Percentiles rank a stretch among this genome's conserved stretches.
phyloP scores from a whole-genome alignment of 1,140 invertebrate species.

The Ylistrum balloti region DNA sequence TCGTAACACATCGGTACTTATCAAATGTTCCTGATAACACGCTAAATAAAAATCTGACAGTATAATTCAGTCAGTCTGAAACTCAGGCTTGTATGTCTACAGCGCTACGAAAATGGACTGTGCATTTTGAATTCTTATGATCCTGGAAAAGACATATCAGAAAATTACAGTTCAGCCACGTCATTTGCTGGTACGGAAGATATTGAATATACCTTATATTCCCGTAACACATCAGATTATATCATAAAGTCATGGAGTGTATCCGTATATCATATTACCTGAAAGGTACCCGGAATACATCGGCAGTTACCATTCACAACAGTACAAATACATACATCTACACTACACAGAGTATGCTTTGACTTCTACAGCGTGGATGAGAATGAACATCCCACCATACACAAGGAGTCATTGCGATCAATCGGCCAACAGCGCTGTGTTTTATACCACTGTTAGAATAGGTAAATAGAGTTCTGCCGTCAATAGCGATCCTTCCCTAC shows the following conservation, averaged over 20 bases:
- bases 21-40: background rate
- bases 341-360: background rate
- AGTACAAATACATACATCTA: background rate
- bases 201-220: too few relatives aligned
- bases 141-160: too few relatives aligned
- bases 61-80: too few relatives aligned
- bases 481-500: background rate
- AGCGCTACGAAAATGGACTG: too few relatives aligned
- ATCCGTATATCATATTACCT: background rate
- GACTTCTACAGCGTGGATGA: background rate
- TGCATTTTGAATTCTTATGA: too few relatives aligned
- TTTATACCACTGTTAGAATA: background rate
- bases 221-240: background rate
- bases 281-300: background rate
- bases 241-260: background rate
- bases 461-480: background rate
- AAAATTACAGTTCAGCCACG: too few relatives aligned
- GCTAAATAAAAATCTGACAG: too few relatives aligned
- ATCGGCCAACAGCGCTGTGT: background rate
- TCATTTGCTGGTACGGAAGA: too few relatives aligned
- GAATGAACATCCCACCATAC: background rate
- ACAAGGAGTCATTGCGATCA: constrained; percentile 3
- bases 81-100: too few relatives aligned
- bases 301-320: background rate
- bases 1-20: background rate